Evolutionary conservation across 2,888 invertebrate species (phyloP), one percentile per base, ranked within the genome.

Genomic region (Fragum sueziense): DNA sequence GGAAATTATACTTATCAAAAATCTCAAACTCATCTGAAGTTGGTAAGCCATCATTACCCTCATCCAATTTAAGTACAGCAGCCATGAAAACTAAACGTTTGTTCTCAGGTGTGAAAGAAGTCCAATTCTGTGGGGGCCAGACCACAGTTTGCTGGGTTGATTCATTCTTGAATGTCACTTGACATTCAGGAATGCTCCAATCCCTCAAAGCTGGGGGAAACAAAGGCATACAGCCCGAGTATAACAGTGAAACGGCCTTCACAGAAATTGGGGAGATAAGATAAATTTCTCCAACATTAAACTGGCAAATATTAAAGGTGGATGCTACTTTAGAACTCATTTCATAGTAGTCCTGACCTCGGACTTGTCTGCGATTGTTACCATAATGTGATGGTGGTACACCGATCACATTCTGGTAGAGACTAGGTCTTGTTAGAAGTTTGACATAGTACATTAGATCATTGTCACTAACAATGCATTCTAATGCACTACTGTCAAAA

Each of bases 41-140:
- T 27, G 68, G 68, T 29, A 51, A 25, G 51, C 47, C 25, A 27
- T 47, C 41, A 37, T 4, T 29, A 25, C 22, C 51, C 51, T 68
- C 68, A 68, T 68, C 68, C 29, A 68, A 29, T 51, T 68, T 68
- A 22, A 68, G 27, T 1, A 51, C 51, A 11, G 68, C 68, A 2
- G 47, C 27, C 51, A 41, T 20, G 51, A 47, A 47, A 9, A 47
- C 7, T 2, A 47, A 20, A 3, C 3, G 17, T 14, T 47, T 47
- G 20, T 47, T 68, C 25, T 68, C 27, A 6, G 68, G 9, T 11
- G 22, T 9, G 11, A 41, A 41, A 7, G 47, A 11, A 27, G 41
- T 34, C 68, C 68, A 68, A 47, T 68, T 20, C 22, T 29, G 29
- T 27, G 68, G 68, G 17, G 68, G 51, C 68, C 51, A 68, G n/a